Evolutionary conservation across 1,140 invertebrate genomes (phyloP).

Genomic region (Pseudomyrmex dendroicus): DNA sequence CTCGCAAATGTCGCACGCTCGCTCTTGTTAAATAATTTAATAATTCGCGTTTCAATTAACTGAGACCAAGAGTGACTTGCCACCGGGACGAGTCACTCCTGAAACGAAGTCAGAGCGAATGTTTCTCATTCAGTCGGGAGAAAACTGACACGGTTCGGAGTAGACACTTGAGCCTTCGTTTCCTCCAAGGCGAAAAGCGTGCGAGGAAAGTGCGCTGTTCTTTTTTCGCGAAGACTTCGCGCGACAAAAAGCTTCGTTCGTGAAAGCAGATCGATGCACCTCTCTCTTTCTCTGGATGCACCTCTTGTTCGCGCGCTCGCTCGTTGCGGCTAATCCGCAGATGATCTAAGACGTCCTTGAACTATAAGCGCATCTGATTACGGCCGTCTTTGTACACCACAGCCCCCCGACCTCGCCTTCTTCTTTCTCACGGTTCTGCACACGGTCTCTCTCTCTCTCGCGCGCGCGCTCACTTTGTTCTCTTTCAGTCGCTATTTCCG

Average conservation of each 20-base stretch:
- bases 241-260: neutral
- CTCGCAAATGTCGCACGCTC: no score
- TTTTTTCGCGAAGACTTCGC: neutral
- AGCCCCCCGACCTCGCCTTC: neutral
- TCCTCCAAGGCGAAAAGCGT: neutral
- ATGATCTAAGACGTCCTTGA: conserved; percentile 53
- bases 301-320: neutral
- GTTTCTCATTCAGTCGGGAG: no score
- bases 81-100: no score
- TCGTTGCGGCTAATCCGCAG: conserved; percentile 41
- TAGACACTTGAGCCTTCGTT: neutral
- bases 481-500: conserved; percentile 33
- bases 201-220: neutral
- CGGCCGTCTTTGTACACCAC: conserved; percentile 35
- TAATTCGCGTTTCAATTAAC: no score
- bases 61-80: no score
- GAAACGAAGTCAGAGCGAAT: no score
- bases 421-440: conserved; percentile 52
- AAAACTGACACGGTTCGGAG: no score
- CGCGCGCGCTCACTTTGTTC: neutral
- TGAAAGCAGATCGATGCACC: conserved; percentile 32
- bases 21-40: no score
- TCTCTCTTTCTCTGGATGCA: neutral
- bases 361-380: conserved; percentile 50
- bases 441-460: neutral